Conservation (phyloP, 1,140 invertebrate genomes). For the Polypedilum vanderplanki region DNA sequence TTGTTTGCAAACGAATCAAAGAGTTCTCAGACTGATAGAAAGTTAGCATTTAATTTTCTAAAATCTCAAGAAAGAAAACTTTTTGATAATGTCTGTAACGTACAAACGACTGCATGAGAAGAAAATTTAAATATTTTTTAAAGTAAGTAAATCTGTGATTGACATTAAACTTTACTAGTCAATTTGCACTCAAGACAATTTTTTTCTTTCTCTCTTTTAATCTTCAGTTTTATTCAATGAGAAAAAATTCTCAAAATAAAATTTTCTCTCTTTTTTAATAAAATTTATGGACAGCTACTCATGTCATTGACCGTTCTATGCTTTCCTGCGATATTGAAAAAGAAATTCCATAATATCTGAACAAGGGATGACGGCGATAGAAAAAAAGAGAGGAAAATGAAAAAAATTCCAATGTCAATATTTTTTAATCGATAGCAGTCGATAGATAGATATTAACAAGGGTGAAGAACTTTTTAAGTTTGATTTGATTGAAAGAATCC, state of each 20-base stretch:
- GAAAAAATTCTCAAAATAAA: neutral
- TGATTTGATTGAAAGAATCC: too few species aligned
- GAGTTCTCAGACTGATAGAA: too few species aligned
- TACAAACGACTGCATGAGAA: neutral
- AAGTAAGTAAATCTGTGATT: neutral
- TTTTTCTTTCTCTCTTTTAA: neutral
- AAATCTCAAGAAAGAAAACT: too few species aligned
- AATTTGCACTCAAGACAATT: neutral
- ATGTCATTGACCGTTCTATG: neutral
- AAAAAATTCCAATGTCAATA: constrained; percentile 24
- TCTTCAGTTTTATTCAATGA: neutral
- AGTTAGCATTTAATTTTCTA: too few species aligned
- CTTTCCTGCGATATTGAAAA: neutral
- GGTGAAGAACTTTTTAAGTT: too few species aligned
- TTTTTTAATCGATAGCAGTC: constrained; percentile 34
- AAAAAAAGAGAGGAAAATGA: neutral
- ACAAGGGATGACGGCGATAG: neutral
- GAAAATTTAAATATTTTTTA: neutral
- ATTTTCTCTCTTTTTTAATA: neutral
- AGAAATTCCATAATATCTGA: neutral
- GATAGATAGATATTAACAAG: constrained; percentile 23
- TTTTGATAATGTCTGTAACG: too few species aligned
- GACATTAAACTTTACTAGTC: neutral
- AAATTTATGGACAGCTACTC: neutral
- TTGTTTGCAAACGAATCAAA: too few species aligned